Conservation (phyloP, 1,140 invertebrate species). For the Drosophila repletoides region DNA sequence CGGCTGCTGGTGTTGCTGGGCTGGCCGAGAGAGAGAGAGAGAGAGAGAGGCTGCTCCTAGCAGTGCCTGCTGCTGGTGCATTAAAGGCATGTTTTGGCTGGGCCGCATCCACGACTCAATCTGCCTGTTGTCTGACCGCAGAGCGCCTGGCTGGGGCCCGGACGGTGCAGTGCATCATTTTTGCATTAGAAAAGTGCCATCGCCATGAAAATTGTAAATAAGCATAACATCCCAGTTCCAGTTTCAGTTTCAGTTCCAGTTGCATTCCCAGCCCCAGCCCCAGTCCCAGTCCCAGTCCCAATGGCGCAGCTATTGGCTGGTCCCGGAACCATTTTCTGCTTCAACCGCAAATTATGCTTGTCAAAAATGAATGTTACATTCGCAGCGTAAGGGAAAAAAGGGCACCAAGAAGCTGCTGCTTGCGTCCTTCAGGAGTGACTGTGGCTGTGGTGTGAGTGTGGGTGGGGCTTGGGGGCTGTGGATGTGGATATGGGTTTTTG, state of each 20-base stretch:
- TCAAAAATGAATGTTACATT: slow-evolving; percentile 79
- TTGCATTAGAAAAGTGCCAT: slow-evolving; percentile 75
- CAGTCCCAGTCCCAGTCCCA: slow-evolving; percentile 26
- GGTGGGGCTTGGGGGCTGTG: not conserved
- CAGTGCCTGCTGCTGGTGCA: slow-evolving; percentile 39
- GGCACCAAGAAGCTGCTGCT: slow-evolving; percentile 28
- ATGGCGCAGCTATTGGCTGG: slow-evolving; percentile 10
- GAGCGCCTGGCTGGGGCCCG: slow-evolving; percentile 40
- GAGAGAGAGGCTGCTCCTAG: no score
- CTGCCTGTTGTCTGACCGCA: slow-evolving; percentile 54
- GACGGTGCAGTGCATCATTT: slow-evolving; percentile 75
- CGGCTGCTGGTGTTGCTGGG: no score
- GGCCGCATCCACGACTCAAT: slow-evolving; percentile 36
- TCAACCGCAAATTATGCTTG: slow-evolving; percentile 76
- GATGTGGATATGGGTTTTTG: slow-evolving; percentile 50
- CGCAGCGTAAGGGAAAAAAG: slow-evolving; percentile 53
- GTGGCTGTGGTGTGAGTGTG: not conserved
- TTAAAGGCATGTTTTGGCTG: slow-evolving; percentile 67
- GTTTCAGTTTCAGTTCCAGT: no score
- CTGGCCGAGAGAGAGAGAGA: no score
- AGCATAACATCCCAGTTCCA: slow-evolving; percentile 38
- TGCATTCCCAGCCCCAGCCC: not conserved
- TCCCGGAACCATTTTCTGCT: slow-evolving; percentile 21
- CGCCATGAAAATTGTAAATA: slow-evolving; percentile 72
- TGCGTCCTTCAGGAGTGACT: not conserved